Percentiles rank a stretch among this genome's conserved stretches.
These are phyloP conservation scores for Mus spretus DNA, from an alignment of 2,797 vertebrate species.

Conservation along the genomic window DNA sequence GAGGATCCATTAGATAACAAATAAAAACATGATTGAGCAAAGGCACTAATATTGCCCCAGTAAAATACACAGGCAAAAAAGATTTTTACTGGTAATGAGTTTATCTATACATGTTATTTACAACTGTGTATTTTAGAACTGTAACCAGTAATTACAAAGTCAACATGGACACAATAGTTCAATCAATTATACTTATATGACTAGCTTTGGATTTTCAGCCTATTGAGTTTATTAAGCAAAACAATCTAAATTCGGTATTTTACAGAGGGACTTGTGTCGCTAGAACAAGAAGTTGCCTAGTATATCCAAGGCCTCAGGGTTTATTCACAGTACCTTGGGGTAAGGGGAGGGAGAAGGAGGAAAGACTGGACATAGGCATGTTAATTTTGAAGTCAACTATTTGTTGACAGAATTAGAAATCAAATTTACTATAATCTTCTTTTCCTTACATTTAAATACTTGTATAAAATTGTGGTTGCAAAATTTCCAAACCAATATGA, in stretches of 20 bases:
- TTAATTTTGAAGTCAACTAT: constrained; percentile 31
- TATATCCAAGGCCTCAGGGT: too few relatives aligned
- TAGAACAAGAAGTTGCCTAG: too few relatives aligned
- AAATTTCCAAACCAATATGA: constrained; percentile 37
- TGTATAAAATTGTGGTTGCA: constrained; percentile 23
- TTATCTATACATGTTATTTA: constrained; percentile 19
- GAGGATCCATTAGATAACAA: background rate
- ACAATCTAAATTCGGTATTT: background rate
- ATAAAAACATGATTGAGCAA: constrained; percentile 9
- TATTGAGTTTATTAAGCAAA: constrained; percentile 25
- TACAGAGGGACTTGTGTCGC: background rate
- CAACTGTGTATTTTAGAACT: background rate
- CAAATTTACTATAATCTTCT: background rate
- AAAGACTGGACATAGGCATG: background rate
- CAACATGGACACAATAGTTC: background rate
- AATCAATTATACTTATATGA: constrained; percentile 6
- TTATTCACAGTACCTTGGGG: background rate
- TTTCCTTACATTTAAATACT: constrained; percentile 54
- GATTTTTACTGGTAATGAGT: background rate
- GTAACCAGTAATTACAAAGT: constrained; percentile 4
- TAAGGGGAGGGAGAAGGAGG: too few relatives aligned
- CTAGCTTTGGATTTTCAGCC: constrained; percentile 3
- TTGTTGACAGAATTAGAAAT: constrained; percentile 51
- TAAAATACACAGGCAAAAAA: background rate
- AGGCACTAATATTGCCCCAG: background rate